Base-by-base conservation (phyloP, 2,888 invertebrate species). In the Malacosoma neustria region DNA sequence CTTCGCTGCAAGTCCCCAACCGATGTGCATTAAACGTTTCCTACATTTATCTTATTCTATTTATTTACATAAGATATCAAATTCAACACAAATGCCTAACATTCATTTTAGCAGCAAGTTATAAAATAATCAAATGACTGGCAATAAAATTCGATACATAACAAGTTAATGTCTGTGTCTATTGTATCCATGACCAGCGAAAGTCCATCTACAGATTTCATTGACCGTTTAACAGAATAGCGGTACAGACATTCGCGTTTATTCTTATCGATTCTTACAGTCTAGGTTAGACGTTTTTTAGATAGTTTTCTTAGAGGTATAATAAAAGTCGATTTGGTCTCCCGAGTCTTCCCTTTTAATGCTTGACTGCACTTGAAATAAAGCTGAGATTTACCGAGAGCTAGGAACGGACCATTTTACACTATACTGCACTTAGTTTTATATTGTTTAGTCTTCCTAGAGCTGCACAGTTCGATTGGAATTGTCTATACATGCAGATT, bases 311-410 rank as follows among this genome's bases (percentile, higher is more conserved):
- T 67, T 64, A 66, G 64, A 66, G 54, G 61, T 54, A 51, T 66
- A 66, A 67, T 66, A 68, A 63, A 57, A 65, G 71, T 75, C 73
- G 75, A 75, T 68, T 56, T 51, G 55, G 57, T 59, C 59, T 53
- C 59, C 44, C 50, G 46, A 55, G 66, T 46, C 46, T 49, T 53
- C 47, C 49, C 48, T 49, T 54, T 55, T 56, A 52, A 56, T 59
- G 52, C 57, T 48, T 58, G 56, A 53, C 54, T 54, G 60, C 56
- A 52, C 54, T 58, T 59, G 54, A 61, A 52, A 62, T 64, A 62
- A 67, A 70, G 57, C 52, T 50, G 57, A 61, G 61, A 63, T 69
- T 65, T 70, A 67, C 53, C 57, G 51, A 51, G 51, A 59, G 50
- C 47, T 48, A 49, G 45, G 51, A 51, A 58, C 54, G 58, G 55